Evolutionary conservation across 2,888 invertebrate genomes (phyloP), one percentile per base, ranked within the genome.

Genomic region (Caenorhabditis auriculariae): DNA sequence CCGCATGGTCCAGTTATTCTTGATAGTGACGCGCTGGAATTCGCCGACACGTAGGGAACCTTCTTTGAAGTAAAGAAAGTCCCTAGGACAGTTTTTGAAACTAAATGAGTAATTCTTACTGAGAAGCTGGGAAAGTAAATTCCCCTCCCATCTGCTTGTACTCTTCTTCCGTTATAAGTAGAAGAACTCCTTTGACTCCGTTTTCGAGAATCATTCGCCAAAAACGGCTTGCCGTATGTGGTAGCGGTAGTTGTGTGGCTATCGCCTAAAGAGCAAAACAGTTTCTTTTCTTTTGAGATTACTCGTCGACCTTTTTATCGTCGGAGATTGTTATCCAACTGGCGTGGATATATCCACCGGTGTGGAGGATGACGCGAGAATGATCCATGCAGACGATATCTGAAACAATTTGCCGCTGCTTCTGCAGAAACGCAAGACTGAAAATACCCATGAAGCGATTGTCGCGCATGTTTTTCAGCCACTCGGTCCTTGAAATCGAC

Each of bases 301-400:
- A n/a, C n/a, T n/a, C n/a, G n/a, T n/a, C n/a, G n/a, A 44, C 56
- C 39, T 54, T 63, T 26, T 49, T 49, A 21, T 48, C 42, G 19
- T 38, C 29, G 7, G 46, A 51, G 45, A 72, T 17, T 7, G 62
- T 47, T 1, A 72, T 64, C 64, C 64, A 69, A 29, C 38, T 65
- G 4, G 72, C 72, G 47, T 72, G 63, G 29, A 72, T 60, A 47
- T 67, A 70, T 3, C 24, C 15, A 5, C 46, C 45, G 37, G 54
- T 52, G 12, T 48, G 7, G 12, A 72, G 39, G 9, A 28, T 15
- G 17, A 72, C 72, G 27, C 69, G 62, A 6, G 69, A 67, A 48
- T 69, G 69, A 51, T 72, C 69, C 28, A 72, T 39, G 39, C 72
- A 72, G 29, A 69, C 49, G 27, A 69, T 57, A 38, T 72, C 69